A percentile compares a stretch with the other conserved stretches of the same genome.
phyloP scores from a whole-genome alignment of 1,140 invertebrate genomes.

The Drosophila serrata region DNA sequence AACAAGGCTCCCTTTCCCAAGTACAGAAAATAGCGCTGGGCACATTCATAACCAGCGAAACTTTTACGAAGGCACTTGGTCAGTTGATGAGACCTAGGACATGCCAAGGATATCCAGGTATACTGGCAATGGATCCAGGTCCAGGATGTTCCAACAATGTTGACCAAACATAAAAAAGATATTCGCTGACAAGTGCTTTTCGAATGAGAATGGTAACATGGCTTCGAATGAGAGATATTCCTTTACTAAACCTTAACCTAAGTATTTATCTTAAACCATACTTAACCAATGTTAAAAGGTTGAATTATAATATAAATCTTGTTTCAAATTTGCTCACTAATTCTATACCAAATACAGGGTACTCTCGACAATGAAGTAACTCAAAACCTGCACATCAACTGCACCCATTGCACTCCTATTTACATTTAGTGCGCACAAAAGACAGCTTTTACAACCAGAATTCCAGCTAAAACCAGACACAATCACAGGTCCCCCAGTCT shows the following conservation, averaged over 20 bases:
- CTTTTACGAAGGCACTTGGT: constrained; percentile 67
- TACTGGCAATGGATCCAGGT: constrained; percentile 1
- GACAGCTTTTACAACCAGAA: neutral
- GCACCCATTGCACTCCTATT: constrained; percentile 14
- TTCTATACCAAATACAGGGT: neutral
- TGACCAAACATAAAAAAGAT: constrained; percentile 67
- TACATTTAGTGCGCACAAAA: constrained; percentile 15
- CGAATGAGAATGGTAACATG: neutral
- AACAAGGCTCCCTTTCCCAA: neutral
- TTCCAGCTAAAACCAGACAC: constrained; percentile 24
- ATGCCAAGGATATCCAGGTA: constrained; percentile 8
- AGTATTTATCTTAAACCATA: no score
- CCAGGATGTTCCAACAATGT: constrained; percentile 62
- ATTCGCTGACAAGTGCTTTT: constrained; percentile 16
- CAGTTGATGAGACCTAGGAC: constrained; percentile 45
- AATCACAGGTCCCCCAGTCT: constrained; percentile 16
- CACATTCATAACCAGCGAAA: constrained; percentile 23
- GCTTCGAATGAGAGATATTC: neutral
- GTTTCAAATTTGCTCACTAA: neutral
- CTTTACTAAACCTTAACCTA: no score
- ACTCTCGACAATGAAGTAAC: neutral
- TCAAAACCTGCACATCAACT: neutral
- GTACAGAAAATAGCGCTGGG: no score
- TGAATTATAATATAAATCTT: neutral
- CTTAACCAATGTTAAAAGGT: no score